Conservation (phyloP, 1,140 invertebrate species). For the Drosophila tani region DNA sequence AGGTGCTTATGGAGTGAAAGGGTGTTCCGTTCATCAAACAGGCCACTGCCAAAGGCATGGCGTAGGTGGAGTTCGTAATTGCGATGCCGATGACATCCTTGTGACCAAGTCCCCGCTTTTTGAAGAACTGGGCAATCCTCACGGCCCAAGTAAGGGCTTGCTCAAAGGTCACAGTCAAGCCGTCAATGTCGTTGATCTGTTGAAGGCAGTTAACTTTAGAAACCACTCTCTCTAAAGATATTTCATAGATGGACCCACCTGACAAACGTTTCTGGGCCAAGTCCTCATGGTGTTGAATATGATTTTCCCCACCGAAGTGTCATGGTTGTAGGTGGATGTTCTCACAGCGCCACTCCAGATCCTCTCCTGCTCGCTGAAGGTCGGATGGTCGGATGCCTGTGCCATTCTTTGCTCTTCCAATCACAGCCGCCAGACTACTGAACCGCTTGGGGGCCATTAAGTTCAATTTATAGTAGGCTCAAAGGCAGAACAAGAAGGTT, state of each 20-base stretch:
- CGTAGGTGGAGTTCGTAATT: too few relatives aligned
- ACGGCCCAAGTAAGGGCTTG: neutral
- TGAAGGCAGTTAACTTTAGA: too few relatives aligned
- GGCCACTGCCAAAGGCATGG: conserved; percentile 62
- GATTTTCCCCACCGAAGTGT: conserved; percentile 57
- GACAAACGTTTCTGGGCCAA: conserved; percentile 67
- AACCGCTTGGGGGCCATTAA: too few relatives aligned
- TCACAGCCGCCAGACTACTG: too few relatives aligned
- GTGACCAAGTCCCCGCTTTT: neutral
- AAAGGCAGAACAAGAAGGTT: too few relatives aligned
- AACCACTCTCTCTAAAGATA: neutral
- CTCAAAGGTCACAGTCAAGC: neutral
- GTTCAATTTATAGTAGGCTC: too few relatives aligned
- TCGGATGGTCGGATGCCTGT: neutral
- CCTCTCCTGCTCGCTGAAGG: conserved; percentile 54
- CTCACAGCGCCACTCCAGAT: conserved; percentile 65
- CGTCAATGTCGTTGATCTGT: conserved; percentile 47
- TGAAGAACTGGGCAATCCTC: neutral
- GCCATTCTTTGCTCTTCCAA: neutral
- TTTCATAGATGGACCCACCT: conserved; percentile 34
- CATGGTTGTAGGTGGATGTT: conserved; percentile 54
- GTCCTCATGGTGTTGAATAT: conserved; percentile 64
- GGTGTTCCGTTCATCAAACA: conserved; percentile 73
- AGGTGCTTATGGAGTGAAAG: conserved; percentile 64
- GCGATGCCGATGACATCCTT: too few relatives aligned